A percentile compares a stretch with the other conserved stretches of the same genome.
These are phyloP conservation scores for Harpagifer antarcticus DNA, from an alignment of 2,797 vertebrate genomes.

Conservation along the genomic window DNA sequence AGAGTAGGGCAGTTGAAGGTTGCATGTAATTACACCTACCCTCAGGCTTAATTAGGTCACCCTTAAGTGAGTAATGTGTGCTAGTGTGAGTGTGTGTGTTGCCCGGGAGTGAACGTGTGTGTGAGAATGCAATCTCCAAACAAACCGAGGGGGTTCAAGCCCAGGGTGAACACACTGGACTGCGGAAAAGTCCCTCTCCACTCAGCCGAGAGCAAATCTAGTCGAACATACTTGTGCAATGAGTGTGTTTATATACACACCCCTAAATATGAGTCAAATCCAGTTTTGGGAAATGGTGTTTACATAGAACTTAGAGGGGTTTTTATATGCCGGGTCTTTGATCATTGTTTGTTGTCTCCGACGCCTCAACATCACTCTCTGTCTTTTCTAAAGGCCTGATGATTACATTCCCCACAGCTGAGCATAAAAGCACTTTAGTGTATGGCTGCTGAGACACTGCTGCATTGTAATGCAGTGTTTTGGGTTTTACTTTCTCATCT, in stretches of 20 bases:
- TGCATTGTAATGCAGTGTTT: conserved; percentile 4
- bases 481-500: conserved; percentile 35
- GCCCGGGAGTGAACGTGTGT: conserved; percentile 11
- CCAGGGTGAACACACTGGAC: conserved; percentile 46
- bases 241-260: conserved; percentile 3
- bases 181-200: conserved; percentile 31
- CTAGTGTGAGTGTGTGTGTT: conserved; percentile 41
- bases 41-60: conserved; percentile 80
- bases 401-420: conserved; percentile 31
- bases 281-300: background rate
- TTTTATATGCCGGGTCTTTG: no score
- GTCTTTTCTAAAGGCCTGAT: conserved; percentile 9
- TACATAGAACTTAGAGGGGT: background rate
- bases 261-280: conserved; percentile 18
- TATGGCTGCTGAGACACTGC: conserved; percentile 6
- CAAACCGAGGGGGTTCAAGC: conserved; percentile 49
- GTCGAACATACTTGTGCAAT: conserved; percentile 19
- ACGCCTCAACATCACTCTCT: background rate
- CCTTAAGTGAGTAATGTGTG: conserved; percentile 69
- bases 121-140: conserved; percentile 40
- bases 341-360: conserved; percentile 9
- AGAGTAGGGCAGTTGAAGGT: conserved; percentile 77
- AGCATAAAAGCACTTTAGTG: conserved; percentile 23
- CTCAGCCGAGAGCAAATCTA: conserved; percentile 26
- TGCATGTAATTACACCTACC: conserved; percentile 80